These are phyloP conservation scores for Marasmarcha lunaedactyla DNA, from an alignment of 2,888 invertebrate species.

Conservation along the genomic window DNA sequence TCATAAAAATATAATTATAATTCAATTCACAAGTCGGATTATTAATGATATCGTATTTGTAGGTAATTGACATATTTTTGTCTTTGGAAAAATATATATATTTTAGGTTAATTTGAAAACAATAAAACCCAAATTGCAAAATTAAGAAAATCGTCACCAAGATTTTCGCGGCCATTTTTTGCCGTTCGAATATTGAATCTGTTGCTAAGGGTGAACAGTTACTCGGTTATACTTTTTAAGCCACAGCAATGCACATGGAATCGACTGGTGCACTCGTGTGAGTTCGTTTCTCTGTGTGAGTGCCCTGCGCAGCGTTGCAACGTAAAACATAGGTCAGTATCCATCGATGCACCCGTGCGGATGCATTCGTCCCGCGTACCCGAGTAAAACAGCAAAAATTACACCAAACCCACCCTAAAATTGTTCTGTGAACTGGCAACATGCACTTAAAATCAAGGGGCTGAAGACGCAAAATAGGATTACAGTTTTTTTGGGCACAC, in stretches of 20 bases:
- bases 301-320: slow-evolving; percentile 28
- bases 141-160: no score
- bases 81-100: no score
- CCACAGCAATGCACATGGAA: not conserved
- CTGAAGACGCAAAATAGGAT: slow-evolving; percentile 11
- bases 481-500: slow-evolving; percentile 13
- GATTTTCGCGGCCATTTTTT: no score
- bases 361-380: slow-evolving; percentile 20
- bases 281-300: slow-evolving; percentile 18
- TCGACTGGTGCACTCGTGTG: slow-evolving; percentile 15
- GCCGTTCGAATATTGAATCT: not conserved
- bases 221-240: not conserved
- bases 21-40: no score
- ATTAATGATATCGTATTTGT: no score
- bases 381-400: slow-evolving; percentile 19
- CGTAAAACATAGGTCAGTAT: slow-evolving; percentile 33
- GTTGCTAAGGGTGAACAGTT: slow-evolving; percentile 9
- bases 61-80: no score
- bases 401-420: slow-evolving; percentile 7
- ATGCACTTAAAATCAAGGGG: not conserved
- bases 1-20: no score
- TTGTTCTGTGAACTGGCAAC: slow-evolving; percentile 2
- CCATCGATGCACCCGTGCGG: slow-evolving; percentile 25
- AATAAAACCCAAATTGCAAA: no score
- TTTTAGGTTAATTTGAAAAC: no score